Percentiles rank a stretch among this genome's conserved stretches.
phyloP scores from a whole-genome alignment of 2,797 vertebrate species.

The Loris lydekkerianus region DNA sequence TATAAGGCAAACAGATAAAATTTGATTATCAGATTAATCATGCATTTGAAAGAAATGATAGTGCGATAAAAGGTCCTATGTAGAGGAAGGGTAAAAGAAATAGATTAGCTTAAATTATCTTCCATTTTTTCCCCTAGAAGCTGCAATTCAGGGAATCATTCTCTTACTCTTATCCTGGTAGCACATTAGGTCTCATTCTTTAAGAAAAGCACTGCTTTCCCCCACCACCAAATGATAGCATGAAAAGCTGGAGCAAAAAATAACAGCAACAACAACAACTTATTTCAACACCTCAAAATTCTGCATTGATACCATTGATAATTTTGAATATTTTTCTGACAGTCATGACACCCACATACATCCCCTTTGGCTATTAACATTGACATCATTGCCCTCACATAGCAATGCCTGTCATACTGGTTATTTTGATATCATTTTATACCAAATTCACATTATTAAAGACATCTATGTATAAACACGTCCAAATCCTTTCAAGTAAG shows the following conservation, averaged over 20 bases:
- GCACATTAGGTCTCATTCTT: neutral
- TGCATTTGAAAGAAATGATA: neutral
- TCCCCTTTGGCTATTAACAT: neutral
- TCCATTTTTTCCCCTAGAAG: neutral
- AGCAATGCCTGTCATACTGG: neutral
- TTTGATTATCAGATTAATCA: neutral
- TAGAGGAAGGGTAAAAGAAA: neutral
- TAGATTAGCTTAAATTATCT: neutral
- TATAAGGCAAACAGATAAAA: neutral
- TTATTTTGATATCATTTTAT: neutral
- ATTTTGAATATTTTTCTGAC: neutral
- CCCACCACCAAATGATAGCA: neutral
- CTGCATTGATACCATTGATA: neutral
- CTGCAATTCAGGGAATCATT: neutral
- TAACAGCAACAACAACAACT: neutral
- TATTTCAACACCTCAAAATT: conserved; percentile 25
- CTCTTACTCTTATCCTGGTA: neutral
- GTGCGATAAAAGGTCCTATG: neutral
- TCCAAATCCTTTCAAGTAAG: neutral
- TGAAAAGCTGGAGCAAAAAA: neutral
- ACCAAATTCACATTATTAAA: neutral
- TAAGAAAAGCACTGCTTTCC: neutral
- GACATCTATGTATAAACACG: neutral
- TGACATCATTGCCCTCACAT: neutral
- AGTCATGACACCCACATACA: neutral